These are phyloP conservation scores for Plebejus melissa DNA, from an alignment of 2,888 invertebrate genomes.

Conservation along the genomic window DNA sequence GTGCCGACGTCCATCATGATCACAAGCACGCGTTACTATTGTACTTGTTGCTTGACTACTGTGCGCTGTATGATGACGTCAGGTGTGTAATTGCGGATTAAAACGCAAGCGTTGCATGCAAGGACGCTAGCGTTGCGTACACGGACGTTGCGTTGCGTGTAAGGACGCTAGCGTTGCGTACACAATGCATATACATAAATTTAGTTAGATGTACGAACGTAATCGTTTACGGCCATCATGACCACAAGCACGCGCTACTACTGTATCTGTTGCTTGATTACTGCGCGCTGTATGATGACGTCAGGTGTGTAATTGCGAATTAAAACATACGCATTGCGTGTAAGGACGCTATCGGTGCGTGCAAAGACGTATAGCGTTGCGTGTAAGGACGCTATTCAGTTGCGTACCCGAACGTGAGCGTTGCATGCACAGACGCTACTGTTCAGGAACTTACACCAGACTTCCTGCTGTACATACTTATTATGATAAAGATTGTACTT, in stretches of 20 bases:
- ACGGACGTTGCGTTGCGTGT: background rate
- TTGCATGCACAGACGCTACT: background rate
- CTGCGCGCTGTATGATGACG: conserved; percentile 83
- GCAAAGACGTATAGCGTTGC: background rate
- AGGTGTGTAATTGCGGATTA: conserved; percentile 50
- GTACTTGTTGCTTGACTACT: conserved; percentile 90
- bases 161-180: background rate
- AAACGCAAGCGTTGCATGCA: background rate
- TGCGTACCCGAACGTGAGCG: background rate
- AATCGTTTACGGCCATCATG: conserved; percentile 70
- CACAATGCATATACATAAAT: no score
- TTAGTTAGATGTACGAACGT: no score
- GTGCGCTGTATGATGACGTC: conserved; percentile 82
- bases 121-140: background rate
- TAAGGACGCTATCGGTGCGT: background rate
- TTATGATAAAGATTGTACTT: background rate
- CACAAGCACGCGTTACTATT: conserved; percentile 89
- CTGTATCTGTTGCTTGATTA: conserved; percentile 91
- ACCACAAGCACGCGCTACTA: conserved; percentile 87
- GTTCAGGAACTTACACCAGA: background rate
- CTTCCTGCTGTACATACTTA: background rate
- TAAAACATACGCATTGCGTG: background rate
- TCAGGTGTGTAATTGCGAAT: conserved; percentile 54
- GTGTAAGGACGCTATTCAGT: background rate
- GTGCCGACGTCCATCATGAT: conserved; percentile 81